A percentile compares a stretch with the other conserved stretches of the same genome.
Conservation (phyloP, 1,140 invertebrate genomes). For the Leptonema lineaticorne region DNA sequence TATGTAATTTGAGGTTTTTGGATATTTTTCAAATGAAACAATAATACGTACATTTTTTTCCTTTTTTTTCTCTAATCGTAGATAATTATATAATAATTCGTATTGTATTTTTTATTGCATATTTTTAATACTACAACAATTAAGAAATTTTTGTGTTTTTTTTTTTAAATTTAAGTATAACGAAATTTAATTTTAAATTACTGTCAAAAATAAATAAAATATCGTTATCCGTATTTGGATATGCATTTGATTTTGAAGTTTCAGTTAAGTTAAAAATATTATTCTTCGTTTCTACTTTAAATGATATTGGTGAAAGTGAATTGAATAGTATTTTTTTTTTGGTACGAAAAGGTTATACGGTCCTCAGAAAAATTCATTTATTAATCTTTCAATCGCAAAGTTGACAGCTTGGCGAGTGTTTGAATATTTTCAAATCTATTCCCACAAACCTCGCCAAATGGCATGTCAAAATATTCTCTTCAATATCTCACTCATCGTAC, state of each 20-base stretch:
- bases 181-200: too few species aligned
- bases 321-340: conserved; percentile 15
- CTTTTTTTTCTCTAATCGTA: too few species aligned
- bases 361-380: conserved; percentile 16
- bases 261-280: background rate
- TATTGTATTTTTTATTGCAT: too few species aligned
- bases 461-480: conserved; percentile 6
- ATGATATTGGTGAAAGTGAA: conserved; percentile 18
- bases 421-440: conserved; percentile 19
- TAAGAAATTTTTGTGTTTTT: too few species aligned
- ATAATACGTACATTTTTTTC: too few species aligned
- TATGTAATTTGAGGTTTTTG: too few species aligned
- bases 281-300: background rate
- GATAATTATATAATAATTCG: too few species aligned
- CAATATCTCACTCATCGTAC: conserved; percentile 14
- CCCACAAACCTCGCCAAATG: conserved; percentile 11
- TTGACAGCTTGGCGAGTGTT: conserved; percentile 25
- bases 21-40: too few species aligned
- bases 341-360: conserved; percentile 8
- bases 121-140: too few species aligned
- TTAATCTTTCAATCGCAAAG: conserved; percentile 22
- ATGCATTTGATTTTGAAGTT: background rate
- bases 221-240: too few species aligned
- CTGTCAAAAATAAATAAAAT: too few species aligned
- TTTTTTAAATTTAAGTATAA: too few species aligned